Conservation (phyloP, 2,797 vertebrate genomes). For the Tokudaia muenninki region DNA sequence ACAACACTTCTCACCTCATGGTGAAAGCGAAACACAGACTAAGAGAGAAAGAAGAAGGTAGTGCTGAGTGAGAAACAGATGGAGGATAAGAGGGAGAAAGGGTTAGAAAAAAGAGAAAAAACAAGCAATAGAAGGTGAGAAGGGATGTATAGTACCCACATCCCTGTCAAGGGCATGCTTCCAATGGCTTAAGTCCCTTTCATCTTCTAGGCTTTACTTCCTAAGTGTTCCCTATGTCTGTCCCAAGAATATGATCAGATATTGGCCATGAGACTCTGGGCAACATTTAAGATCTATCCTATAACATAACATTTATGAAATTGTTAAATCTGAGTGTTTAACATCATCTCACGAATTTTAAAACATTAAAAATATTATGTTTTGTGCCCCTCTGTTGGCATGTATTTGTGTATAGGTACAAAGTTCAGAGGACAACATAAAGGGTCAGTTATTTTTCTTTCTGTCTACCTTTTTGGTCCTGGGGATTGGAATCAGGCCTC, state of each 20-base stretch:
- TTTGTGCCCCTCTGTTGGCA: neutral
- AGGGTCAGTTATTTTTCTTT: neutral
- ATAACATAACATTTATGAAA: neutral
- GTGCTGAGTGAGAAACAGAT: no score
- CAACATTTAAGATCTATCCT: neutral
- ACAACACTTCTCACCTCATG: neutral
- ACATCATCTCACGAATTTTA: neutral
- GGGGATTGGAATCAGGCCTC: neutral
- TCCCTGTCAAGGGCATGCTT: no score
- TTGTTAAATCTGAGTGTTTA: neutral
- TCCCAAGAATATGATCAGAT: neutral
- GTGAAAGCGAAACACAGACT: neutral
- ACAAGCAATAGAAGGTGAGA: no score
- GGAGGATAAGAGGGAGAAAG: neutral
- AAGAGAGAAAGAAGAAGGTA: neutral
- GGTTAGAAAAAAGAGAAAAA: neutral
- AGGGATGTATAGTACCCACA: accelerated
- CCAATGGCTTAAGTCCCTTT: neutral
- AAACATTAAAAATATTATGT: neutral
- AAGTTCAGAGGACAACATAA: neutral
- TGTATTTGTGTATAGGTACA: neutral
- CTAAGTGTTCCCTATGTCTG: neutral
- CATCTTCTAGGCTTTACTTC: neutral
- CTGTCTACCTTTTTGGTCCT: neutral
- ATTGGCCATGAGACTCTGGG: neutral